These are phyloP conservation scores for Novumbra hubbsi DNA, from an alignment of 2,797 vertebrate genomes.

Conservation along the genomic window DNA sequence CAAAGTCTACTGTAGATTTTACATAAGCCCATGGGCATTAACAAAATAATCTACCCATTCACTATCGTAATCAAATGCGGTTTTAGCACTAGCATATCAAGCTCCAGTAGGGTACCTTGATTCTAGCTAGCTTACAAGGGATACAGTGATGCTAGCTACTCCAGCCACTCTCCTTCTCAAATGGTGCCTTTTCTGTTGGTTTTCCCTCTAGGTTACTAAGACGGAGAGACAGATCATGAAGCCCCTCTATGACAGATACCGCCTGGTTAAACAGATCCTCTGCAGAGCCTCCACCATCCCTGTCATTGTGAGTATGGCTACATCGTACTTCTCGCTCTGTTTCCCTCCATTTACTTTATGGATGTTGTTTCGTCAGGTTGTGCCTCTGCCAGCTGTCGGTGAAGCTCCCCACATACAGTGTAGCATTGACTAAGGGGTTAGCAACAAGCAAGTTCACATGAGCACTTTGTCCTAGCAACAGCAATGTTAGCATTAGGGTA, in stretches of 20 bases:
- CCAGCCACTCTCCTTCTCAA: constrained; percentile 26
- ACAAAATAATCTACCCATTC: too few relatives aligned
- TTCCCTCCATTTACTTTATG: neutral
- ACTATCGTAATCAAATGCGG: too few relatives aligned
- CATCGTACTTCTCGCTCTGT: neutral
- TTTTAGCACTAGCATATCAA: too few relatives aligned
- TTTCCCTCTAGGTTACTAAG: constrained; percentile 84
- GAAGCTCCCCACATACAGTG: constrained; percentile 19
- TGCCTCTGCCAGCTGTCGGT: neutral
- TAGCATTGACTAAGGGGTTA: constrained; percentile 1
- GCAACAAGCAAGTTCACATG: constrained; percentile 13
- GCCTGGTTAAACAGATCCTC: constrained; percentile 96
- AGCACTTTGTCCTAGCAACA: constrained; percentile 35
- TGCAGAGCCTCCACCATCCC: constrained; percentile 90
- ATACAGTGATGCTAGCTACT: neutral
- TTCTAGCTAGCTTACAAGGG: neutral
- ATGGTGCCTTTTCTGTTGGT: too few relatives aligned
- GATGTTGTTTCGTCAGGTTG: neutral
- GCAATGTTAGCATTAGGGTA: constrained; percentile 18
- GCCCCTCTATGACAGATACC: constrained; percentile 94
- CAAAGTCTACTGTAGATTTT: too few relatives aligned
- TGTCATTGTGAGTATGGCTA: constrained; percentile 86
- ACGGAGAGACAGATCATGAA: constrained; percentile 93
- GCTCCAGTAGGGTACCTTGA: neutral
- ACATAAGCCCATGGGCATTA: too few relatives aligned